Evolutionary conservation across 2,113 vertebrate species (phyloP).

Genomic region (Setophaga petechia): DNA sequence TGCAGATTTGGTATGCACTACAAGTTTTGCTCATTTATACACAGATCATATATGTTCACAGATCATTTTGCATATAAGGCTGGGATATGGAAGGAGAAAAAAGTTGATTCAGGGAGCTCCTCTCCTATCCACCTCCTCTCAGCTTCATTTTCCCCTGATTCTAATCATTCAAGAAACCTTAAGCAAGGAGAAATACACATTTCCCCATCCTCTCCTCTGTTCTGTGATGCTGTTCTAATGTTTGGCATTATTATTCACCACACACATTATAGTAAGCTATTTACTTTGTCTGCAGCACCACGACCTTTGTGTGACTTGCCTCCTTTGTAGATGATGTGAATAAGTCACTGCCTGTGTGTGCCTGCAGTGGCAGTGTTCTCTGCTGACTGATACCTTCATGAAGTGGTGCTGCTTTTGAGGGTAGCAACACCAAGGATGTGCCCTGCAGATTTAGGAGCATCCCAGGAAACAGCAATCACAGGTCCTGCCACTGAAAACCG

Average conservation of each 20-base stretch:
- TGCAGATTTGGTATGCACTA: neutral
- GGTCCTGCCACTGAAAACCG: neutral
- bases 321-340: neutral
- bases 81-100: neutral
- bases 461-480: neutral
- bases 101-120: neutral
- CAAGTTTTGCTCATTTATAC: neutral
- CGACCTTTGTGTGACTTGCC: neutral
- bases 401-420: fast-evolving
- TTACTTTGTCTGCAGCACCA: neutral
- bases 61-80: neutral
- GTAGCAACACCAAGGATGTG: neutral
- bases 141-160: neutral
- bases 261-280: neutral
- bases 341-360: neutral
- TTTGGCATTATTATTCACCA: neutral
- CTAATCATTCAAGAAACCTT: neutral
- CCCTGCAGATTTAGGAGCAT: neutral
- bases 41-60: neutral
- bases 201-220: neutral
- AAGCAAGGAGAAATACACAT: neutral
- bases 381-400: neutral
- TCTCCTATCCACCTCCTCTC: neutral
- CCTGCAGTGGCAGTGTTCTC: neutral
- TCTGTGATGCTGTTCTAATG: neutral